These are phyloP conservation scores for Ostrea denselamellosa DNA, from an alignment of 1,140 invertebrate genomes.

Conservation along the genomic window DNA sequence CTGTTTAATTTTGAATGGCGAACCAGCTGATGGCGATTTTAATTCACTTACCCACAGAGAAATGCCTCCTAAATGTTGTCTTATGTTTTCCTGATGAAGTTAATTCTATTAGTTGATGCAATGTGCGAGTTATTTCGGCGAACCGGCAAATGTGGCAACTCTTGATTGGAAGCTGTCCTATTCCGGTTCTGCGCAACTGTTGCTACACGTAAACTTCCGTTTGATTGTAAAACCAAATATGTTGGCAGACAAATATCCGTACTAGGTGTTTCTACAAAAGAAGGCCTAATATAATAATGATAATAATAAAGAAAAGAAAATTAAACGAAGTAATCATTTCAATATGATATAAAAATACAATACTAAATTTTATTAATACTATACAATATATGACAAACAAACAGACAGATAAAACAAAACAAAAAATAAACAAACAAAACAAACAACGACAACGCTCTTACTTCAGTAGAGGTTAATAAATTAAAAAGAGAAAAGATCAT, in stretches of 20 bases:
- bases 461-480: too few species aligned
- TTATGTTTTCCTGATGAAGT: background rate
- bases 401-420: too few species aligned
- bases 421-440: too few species aligned
- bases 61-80: background rate
- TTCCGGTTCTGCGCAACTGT: conserved; percentile 30
- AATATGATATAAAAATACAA: too few species aligned
- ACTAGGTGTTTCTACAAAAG: background rate
- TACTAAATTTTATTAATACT: too few species aligned
- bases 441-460: too few species aligned
- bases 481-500: too few species aligned
- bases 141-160: conserved; percentile 31
- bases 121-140: conserved; percentile 7
- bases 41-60: background rate
- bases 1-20: background rate
- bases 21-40: background rate
- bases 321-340: too few species aligned
- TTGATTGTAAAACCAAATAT: background rate
- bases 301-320: too few species aligned
- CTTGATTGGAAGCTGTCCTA: conserved; percentile 6
- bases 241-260: background rate
- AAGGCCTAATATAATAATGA: too few species aligned
- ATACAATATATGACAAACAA: too few species aligned
- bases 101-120: background rate
- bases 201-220: conserved; percentile 36